Base-by-base conservation (phyloP, 2,888 invertebrate species). In the Drosophila meridiana region DNA sequence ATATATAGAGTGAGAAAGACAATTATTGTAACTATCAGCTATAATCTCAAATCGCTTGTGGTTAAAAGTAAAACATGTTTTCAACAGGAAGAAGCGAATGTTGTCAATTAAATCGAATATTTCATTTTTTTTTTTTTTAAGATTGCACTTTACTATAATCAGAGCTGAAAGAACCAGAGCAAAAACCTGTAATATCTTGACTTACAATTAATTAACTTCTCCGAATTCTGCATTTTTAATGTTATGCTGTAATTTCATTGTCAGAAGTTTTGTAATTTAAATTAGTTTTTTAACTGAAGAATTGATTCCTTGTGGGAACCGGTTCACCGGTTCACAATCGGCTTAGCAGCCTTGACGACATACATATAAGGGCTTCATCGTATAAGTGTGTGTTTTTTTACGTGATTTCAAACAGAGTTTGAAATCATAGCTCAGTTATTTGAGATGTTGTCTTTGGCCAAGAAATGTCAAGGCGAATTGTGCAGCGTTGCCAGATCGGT, bases 381-480 rank as follows among this genome's bases (percentile, higher is more conserved):
- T 36, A 53, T 34, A 20, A 20, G 20, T 20, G 34, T 5, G 4
- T 20, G 11, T 4, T 13, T 28, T 42, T 43, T 57, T 26, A 57
- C 34, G 42, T 57, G 42, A 47, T 34, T 36, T 45, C 9, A 57
- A 57, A n/a, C 32, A 13, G 32, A 32, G 57, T 36, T 71, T 42
- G 26, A 47, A 20, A 20, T 55, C 55, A 43, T 45, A n/a, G 32
- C 38, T 50, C 20, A 50, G 61, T 47, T 40, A 50, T 59, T 59
- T 47, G 69, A 69, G 57, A 58, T 38, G 45, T 40, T 56, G 53
- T 40, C 38, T 52, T 52, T 50, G 64, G 52, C 73, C 48, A 47
- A 45, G 48, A 71, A 79, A 72, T 78, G 76, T 76, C 80, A 78
- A 71, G 78, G 78, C 60, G 48, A 64, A 45, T 43, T 28, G 52